A percentile compares a stretch with the other conserved stretches of the same genome.
Evolutionary conservation across 2,888 invertebrate species (phyloP).

Genomic region (Dasysyrphus tricinctus): DNA sequence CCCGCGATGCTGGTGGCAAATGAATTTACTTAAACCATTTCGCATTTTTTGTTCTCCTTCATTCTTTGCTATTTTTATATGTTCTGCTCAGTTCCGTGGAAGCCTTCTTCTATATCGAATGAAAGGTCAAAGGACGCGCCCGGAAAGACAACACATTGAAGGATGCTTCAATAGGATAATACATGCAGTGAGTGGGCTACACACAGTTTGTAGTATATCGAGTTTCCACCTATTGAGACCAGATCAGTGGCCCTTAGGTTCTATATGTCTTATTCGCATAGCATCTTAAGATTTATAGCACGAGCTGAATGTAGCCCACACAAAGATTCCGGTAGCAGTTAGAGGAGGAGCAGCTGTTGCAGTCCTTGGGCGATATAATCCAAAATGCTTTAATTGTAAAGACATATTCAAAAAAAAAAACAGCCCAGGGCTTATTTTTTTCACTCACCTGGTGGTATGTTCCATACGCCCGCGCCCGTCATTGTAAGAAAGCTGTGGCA

Average conservation of each 20-base stretch:
- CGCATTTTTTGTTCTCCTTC: neutral
- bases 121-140: slow-evolving; percentile 60
- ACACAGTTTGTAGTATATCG: slow-evolving; percentile 37
- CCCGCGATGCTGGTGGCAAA: slow-evolving; percentile 1
- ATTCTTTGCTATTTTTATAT: slow-evolving; percentile 21
- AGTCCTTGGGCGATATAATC: slow-evolving; percentile 39
- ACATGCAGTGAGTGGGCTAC: slow-evolving; percentile 48
- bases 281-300: slow-evolving; percentile 10
- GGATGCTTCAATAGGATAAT: slow-evolving; percentile 50
- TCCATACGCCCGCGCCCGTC: neutral
- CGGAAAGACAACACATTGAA: slow-evolving; percentile 37
- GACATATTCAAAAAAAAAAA: slow-evolving; percentile 7
- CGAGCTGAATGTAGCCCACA: slow-evolving; percentile 25
- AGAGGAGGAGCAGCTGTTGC: slow-evolving; percentile 29
- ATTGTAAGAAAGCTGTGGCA: neutral
- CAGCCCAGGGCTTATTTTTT: neutral
- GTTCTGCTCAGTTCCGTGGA: neutral
- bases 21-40: slow-evolving; percentile 41
- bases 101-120: slow-evolving; percentile 37
- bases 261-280: slow-evolving; percentile 12
- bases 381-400: slow-evolving; percentile 43
- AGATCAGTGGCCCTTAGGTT: slow-evolving; percentile 27
- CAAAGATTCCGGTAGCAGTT: slow-evolving; percentile 23
- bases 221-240: slow-evolving; percentile 28
- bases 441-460: slow-evolving; percentile 6